Evolutionary conservation across 64 coral and sea anemone genomes (phyloP).

Genomic region (Actinia tenebrosa): DNA sequence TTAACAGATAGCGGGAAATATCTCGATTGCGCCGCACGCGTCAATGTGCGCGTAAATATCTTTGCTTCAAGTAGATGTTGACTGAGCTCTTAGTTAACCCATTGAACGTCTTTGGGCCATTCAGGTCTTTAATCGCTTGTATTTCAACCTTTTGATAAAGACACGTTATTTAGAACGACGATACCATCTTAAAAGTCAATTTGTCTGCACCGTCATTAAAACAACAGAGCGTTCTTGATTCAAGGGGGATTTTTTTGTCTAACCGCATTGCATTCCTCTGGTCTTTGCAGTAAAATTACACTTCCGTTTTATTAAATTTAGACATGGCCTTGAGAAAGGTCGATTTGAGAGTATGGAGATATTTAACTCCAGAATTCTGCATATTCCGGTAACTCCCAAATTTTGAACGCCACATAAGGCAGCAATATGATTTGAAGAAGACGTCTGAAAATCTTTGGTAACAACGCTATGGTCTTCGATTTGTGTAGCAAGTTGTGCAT

Average conservation of each 20-base stretch:
- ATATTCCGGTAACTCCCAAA: background rate
- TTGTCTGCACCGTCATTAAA: background rate
- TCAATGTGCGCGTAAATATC: background rate
- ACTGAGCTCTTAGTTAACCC: background rate
- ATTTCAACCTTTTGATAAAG: background rate
- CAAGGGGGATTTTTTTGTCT: background rate
- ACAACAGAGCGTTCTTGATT: background rate
- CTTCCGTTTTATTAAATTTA: background rate
- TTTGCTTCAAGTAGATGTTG: background rate
- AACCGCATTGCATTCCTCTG: background rate
- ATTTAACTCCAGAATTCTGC: background rate
- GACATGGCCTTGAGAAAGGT: slow-evolving; percentile 1
- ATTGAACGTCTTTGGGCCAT: background rate
- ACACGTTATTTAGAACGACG: slow-evolving; percentile 1
- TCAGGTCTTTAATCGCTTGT: background rate
- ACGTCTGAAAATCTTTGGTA: background rate
- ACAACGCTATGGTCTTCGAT: too few species aligned
- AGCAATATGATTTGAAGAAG: background rate
- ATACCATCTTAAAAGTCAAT: background rate
- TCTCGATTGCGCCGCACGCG: background rate
- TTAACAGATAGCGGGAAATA: background rate
- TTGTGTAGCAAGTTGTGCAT: too few species aligned
- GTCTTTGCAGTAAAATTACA: background rate
- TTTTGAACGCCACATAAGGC: background rate
- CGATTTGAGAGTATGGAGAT: background rate